Percentiles rank a stretch among this genome's conserved stretches.
Conservation (phyloP, 92 coral and sea anemone species). For the Epizoanthus illoricatus region DNA sequence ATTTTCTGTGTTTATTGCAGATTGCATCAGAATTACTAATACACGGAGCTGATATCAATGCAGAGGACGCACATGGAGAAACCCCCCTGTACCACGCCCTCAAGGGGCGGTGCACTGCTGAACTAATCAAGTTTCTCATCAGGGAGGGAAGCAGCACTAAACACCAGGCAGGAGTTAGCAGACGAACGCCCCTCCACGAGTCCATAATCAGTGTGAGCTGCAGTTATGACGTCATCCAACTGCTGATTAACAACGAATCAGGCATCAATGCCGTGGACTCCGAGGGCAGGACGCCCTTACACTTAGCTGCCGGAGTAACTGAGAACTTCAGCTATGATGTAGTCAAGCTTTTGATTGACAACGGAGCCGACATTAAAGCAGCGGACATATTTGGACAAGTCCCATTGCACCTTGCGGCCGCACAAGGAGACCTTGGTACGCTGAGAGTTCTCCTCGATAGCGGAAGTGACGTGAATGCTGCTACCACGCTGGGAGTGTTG, state of each 20-base stretch:
- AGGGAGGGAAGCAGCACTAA: neutral
- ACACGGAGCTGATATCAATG: constrained; percentile 15
- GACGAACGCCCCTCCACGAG: constrained; percentile 24
- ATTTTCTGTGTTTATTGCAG: neutral
- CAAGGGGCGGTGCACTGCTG: constrained; percentile 4
- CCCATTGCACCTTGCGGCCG: constrained; percentile 15
- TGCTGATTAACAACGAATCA: constrained; percentile 1
- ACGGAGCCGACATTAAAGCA: constrained; percentile 14
- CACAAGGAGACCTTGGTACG: constrained; percentile 8
- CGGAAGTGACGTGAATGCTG: constrained; percentile 12
- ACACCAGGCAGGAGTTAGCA: neutral
- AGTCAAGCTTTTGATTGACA: constrained; percentile 24
- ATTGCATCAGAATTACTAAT: neutral
- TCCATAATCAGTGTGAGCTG: constrained; percentile 2
- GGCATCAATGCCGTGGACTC: constrained; percentile 3
- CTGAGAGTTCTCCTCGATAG: constrained; percentile 20
- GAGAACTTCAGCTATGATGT: constrained; percentile 23
- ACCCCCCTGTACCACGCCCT: constrained; percentile 28
- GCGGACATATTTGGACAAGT: constrained; percentile 21
- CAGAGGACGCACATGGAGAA: neutral
- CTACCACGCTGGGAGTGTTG: constrained; percentile 7
- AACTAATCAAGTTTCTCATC: constrained; percentile 7
- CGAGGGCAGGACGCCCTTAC: neutral
- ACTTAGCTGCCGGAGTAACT: neutral
- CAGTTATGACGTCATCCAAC: constrained; percentile 5